Base-by-base conservation (phyloP, 23 tunicate genomes). In the Botrylloides violaceus region DNA sequence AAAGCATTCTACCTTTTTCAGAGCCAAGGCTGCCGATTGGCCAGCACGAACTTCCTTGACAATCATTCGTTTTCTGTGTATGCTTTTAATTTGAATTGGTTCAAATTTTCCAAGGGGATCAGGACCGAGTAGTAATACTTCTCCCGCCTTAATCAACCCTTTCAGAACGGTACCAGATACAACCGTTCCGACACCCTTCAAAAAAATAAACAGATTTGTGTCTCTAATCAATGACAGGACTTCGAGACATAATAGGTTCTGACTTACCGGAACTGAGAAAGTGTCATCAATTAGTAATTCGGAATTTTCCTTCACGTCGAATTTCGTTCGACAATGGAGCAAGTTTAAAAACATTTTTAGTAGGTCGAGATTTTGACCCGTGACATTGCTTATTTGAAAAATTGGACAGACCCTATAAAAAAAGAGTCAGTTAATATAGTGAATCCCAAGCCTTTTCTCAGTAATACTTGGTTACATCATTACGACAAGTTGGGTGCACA, bases 281-380 rank as follows among this genome's bases (percentile, higher is more conserved):
- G 81, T 79, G 83, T 95, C 99, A 76, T 95, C 99, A 34, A 95
- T 89, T 22, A 89, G 71, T 55, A 95, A 95, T 47, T 95, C 96
- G 28, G 95, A 79, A 12, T 53, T 59, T 34, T 86, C 86, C 34
- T 83, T 61, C 36, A 79, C 83, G 63, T 76, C 49, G 58, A 77
- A 92, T 47, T 90, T 83, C 48, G 89, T 83, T 37, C 99, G 82
- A 36, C 86, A 80, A 48, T 83, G 77, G 36, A 95, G 80, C 36
- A 95, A 60, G 66, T 95, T 95, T 31, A 95, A 65, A 82, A 95
- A 95, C 75, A 59, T 79, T 73, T 88, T 95, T 1, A 95, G 63
- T 4, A 87, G 78, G 50, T 87, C 86, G 34, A 95, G 80, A 49
- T 89, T 89, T 68, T 82, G 55, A 5, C 99, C 99, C 18, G 99